Evolutionary conservation across 2,113 vertebrate genomes (phyloP).

Genomic region (Myxocyprinus asiaticus): DNA sequence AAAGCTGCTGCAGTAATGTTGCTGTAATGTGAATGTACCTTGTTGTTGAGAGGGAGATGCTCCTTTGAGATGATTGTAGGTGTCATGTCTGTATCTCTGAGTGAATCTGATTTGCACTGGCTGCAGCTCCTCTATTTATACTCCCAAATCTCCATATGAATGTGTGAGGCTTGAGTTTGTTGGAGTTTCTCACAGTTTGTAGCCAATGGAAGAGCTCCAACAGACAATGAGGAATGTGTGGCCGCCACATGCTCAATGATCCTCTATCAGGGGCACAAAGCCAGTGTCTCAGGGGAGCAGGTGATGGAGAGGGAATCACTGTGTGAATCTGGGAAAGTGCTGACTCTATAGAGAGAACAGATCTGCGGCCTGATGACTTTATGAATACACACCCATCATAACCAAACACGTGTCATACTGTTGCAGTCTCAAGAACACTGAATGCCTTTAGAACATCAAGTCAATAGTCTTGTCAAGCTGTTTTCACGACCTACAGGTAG

Average conservation of each 20-base stretch:
- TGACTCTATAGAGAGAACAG: conserved; percentile 56
- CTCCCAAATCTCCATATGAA: conserved; percentile 58
- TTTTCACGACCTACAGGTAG: too few species aligned
- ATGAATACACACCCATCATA: conserved; percentile 31
- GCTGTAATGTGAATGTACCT: background rate
- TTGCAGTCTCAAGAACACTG: too few species aligned
- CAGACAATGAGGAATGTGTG: conserved; percentile 39
- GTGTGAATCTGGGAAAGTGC: conserved; percentile 72
- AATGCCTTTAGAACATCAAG: background rate
- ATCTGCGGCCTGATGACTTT: conserved; percentile 40
- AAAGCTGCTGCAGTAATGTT: background rate
- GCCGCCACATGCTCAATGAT: conserved; percentile 50
- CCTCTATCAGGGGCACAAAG: conserved; percentile 44
- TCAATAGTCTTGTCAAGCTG: too few species aligned
- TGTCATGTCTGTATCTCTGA: conserved; percentile 1
- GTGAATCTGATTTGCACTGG: background rate
- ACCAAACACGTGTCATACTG: conserved; percentile 8
- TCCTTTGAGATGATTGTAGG: background rate
- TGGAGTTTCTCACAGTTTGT: conserved; percentile 60
- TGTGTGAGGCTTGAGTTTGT: conserved; percentile 56
- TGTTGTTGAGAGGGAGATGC: background rate
- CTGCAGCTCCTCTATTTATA: conserved; percentile 30
- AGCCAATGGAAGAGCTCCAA: conserved; percentile 51
- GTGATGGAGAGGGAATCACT: conserved; percentile 50
- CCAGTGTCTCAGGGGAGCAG: conserved; percentile 49